Evolutionary conservation across 2,888 invertebrate species (phyloP).

Genomic region (Mechanitis messenoides): DNA sequence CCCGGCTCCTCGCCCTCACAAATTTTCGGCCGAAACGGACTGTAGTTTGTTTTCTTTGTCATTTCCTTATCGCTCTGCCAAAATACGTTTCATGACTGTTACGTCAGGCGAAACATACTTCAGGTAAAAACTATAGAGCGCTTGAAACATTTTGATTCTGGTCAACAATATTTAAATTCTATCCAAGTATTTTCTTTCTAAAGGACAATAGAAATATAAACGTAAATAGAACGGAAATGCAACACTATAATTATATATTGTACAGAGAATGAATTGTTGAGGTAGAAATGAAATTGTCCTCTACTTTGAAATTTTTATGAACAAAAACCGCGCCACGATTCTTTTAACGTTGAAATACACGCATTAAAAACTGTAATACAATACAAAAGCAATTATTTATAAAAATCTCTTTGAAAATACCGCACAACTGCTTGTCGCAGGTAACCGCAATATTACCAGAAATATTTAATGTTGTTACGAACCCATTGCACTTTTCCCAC

Average conservation of each 20-base stretch:
- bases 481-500: constrained; percentile 49
- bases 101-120: constrained; percentile 70
- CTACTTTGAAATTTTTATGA: constrained; percentile 36
- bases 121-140: constrained; percentile 64
- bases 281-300: constrained; percentile 36
- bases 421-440: constrained; percentile 56
- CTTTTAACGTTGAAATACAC: constrained; percentile 39
- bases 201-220: constrained; percentile 22
- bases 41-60: constrained; percentile 75
- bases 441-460: constrained; percentile 60
- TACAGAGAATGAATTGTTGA: constrained; percentile 31
- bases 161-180: constrained; percentile 15
- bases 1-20: constrained; percentile 47
- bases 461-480: constrained; percentile 57
- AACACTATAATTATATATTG: constrained; percentile 27
- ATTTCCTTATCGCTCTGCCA: constrained; percentile 77
- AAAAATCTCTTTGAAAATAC: constrained; percentile 57
- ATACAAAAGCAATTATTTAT: constrained; percentile 54
- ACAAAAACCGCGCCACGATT: constrained; percentile 38
- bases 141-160: constrained; percentile 49
- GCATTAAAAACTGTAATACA: constrained; percentile 38
- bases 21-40: constrained; percentile 67
- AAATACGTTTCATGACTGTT: constrained; percentile 75
- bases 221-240: constrained; percentile 26
- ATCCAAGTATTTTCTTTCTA: constrained; percentile 13